Evolutionary conservation across 2,888 invertebrate genomes (phyloP).

Genomic region (Nematopogon swammerdamellus): DNA sequence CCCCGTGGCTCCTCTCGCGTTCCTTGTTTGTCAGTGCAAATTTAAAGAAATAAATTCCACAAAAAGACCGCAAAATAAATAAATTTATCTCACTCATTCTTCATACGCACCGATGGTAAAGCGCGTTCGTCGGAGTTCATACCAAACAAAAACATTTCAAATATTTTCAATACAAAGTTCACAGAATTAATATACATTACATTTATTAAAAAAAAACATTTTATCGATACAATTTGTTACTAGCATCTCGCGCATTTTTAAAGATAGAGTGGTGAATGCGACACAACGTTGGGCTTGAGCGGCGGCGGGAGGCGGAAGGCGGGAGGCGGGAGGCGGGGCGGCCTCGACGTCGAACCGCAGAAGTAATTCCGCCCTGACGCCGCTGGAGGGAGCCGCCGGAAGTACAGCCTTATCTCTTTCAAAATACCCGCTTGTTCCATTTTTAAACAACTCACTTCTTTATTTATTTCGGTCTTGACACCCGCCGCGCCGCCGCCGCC

Average conservation of each 20-base stretch:
- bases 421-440: slow-evolving; percentile 52
- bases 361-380: slow-evolving; percentile 48
- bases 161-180: too few relatives aligned
- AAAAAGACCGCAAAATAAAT: too few relatives aligned
- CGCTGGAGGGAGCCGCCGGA: slow-evolving; percentile 36
- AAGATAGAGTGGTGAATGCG: slow-evolving; percentile 52
- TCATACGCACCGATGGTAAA: too few relatives aligned
- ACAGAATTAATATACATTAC: too few relatives aligned
- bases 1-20: too few relatives aligned
- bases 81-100: too few relatives aligned
- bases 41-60: too few relatives aligned
- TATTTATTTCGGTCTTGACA: slow-evolving; percentile 45
- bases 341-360: slow-evolving; percentile 37
- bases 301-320: not conserved
- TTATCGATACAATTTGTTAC: too few relatives aligned
- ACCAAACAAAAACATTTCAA: too few relatives aligned
- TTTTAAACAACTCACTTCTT: slow-evolving; percentile 56
- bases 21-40: too few relatives aligned
- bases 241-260: slow-evolving; percentile 31
- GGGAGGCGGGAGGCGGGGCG: slow-evolving; percentile 4
- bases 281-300: slow-evolving; percentile 40
- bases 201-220: too few relatives aligned
- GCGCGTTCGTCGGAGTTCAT: too few relatives aligned
- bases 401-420: slow-evolving; percentile 51
- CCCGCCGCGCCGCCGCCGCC: slow-evolving; percentile 18